Conservation (phyloP, 2,113 vertebrate genomes). For the chimpanzee (Pan troglodytes) region NHGRI_mPanTro3-v2.1_pri NC_072401.2:158796501-158797000, state of each 20-base stretch:
- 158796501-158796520: background rate
- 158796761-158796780: background rate
- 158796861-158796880: background rate
- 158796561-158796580: background rate
- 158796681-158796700: background rate
- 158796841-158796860: background rate
- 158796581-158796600: background rate
- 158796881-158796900: background rate
- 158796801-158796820: background rate
- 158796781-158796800: background rate
- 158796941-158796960: rapidly evolving
- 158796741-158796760: background rate
- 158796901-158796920: background rate
- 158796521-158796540: background rate
- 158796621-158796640: background rate
- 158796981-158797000: background rate
- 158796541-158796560: background rate
- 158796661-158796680: background rate
- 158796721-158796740: background rate
- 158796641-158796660: background rate
- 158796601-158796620: background rate
- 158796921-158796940: background rate
- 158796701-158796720: background rate
- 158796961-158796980: background rate
- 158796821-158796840: background rate